Evolutionary conservation across 2,888 invertebrate species (phyloP), one percentile per base, ranked within the genome.

Genomic region (Amphipoea oculea): DNA sequence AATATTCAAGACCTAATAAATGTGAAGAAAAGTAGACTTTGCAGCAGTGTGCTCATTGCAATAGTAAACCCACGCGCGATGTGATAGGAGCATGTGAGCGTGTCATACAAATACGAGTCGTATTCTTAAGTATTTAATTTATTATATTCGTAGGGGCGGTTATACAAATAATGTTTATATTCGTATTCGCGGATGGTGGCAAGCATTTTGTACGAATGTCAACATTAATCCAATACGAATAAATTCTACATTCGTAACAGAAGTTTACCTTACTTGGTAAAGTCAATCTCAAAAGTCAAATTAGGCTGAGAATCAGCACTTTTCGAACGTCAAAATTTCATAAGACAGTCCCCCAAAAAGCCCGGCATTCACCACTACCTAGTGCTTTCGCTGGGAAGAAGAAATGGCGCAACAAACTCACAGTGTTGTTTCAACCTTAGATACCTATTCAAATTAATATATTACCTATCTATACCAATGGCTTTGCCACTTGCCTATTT

Each of bases 1-100:
- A 68, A 68, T 69, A 57, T 57, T 80, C 1, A 48, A 68, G 54
- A 54, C 54, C 6, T 68, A 36, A 67, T 54, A 66, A 57, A 57
- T 68, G 45, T 66, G n/a, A 9, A 79, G 14, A 54, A 54, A n/a
- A 54, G 20, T 45, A 9, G 0, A 51, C 1, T 51, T 48, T 36
- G 23, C 20, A 29, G 68, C 17, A 20, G 6, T 48, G 68, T 68
- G 45, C 6, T 11, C 20, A 4, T 23, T 36, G 23, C 7, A 36
- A 51, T 51, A 54, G 9, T 23, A 23, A 36, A 14, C 7, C 14
- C 11, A 69, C 7, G 23, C 2, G 9, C 14, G 4, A 5, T 54
- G 17, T 36, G 9, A 54, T 23, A 23, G 36, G 23, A 57, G 9
- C 14, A 20, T 23, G 4, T 54, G 23, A 36, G 7, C 12, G 48